These are phyloP conservation scores for Anarrhichthys ocellatus DNA, from an alignment of 2,113 vertebrate species.

Conservation along the genomic window DNA sequence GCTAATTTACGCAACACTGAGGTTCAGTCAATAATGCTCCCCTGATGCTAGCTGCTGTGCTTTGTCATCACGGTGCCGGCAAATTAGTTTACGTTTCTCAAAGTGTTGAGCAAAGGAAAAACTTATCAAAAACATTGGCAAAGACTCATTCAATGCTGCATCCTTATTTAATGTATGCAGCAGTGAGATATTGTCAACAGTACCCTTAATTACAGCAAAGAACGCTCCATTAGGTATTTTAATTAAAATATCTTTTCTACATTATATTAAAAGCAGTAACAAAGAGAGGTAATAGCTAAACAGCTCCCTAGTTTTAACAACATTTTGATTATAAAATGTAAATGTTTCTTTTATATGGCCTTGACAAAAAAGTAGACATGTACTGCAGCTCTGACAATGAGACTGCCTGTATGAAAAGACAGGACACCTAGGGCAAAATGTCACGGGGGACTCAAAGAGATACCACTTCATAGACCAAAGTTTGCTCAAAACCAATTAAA, in stretches of 20 bases:
- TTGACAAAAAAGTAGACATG: background rate
- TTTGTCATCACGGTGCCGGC: conserved; percentile 7
- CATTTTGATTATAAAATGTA: background rate
- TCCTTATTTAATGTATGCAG: background rate
- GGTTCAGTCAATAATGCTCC: conserved; percentile 39
- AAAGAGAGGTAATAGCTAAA: background rate
- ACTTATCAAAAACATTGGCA: conserved; percentile 4
- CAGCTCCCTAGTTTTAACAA: background rate
- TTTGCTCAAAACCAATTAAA: conserved; percentile 15
- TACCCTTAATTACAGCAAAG: background rate
- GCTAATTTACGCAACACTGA: conserved; percentile 70
- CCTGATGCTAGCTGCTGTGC: conserved; percentile 42
- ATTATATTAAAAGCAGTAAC: background rate
- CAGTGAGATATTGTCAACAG: background rate
- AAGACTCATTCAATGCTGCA: conserved; percentile 1
- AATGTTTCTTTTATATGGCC: background rate
- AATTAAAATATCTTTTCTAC: background rate
- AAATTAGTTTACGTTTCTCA: conserved; percentile 28
- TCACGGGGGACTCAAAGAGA: background rate
- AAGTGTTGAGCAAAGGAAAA: conserved; percentile 22
- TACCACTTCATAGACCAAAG: background rate
- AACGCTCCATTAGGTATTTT: background rate
- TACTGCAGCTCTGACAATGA: background rate
- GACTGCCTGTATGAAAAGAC: conserved; percentile 2
- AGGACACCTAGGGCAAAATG: background rate